phyloP scores from a whole-genome alignment of 2,888 invertebrate species.

The Sphaeridia pumilis region DNA sequence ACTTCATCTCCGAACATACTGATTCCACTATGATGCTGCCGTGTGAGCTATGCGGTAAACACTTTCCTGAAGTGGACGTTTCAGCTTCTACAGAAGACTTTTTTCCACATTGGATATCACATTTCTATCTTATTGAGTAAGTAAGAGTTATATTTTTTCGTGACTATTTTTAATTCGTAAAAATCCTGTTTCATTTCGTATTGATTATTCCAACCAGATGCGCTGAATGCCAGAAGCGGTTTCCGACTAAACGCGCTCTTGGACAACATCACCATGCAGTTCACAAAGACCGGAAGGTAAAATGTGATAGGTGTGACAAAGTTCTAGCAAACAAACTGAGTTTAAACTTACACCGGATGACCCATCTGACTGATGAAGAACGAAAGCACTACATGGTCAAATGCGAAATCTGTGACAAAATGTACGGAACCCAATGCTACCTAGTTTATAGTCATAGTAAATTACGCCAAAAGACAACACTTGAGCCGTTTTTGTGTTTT shows the following conservation, averaged over 20 bases:
- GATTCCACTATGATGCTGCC: constrained; percentile 28
- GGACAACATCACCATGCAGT: constrained; percentile 34
- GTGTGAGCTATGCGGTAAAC: constrained; percentile 33
- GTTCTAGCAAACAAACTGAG: constrained; percentile 20
- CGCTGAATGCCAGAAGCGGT: constrained; percentile 32
- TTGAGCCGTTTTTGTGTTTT: constrained; percentile 2
- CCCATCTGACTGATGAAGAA: constrained; percentile 25
- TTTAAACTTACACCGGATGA: constrained; percentile 20
- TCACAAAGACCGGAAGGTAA: constrained; percentile 31
- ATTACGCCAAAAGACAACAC: too few relatives aligned
- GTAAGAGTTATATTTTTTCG: neutral
- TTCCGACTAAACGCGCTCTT: constrained; percentile 29
- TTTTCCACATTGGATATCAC: constrained; percentile 35
- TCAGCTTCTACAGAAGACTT: constrained; percentile 31
- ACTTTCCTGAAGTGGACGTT: constrained; percentile 30
- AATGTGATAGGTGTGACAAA: constrained; percentile 23
- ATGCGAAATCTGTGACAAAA: constrained; percentile 25
- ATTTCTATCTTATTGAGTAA: constrained; percentile 34
- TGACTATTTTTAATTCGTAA: neutral
- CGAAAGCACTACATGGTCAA: constrained; percentile 26
- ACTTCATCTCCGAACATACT: constrained; percentile 27
- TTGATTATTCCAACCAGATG: constrained; percentile 19
- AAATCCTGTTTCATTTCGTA: neutral
- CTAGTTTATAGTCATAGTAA: too few relatives aligned
- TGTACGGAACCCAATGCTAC: constrained; percentile 14